Evolutionary conservation across 2,797 vertebrate species (phyloP), one percentile per base, ranked within the genome.

Genomic region (Smutsia temminckii): DNA sequence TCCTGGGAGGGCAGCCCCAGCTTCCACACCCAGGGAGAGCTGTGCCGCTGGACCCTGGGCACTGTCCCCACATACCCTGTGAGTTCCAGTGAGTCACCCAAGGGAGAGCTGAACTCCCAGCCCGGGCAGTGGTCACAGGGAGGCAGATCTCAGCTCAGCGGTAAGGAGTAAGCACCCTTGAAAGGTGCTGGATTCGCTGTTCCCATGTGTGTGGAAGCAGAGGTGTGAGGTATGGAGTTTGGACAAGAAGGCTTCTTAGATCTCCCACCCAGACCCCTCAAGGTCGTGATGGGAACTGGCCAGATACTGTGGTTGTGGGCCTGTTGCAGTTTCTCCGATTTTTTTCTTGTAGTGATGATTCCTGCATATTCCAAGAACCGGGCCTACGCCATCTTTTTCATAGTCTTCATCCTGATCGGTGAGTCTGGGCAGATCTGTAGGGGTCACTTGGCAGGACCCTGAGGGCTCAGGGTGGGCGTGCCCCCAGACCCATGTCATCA

Each of bases 331-430:
- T 1, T 25, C 61, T 21, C 27, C 6, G 0, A 0, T 18, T 7
- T n/a, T 42, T 40, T 37, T 29, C 46, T 13, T 11, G 13, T 98
- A 99, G 99, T 99, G 94, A 99, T 99, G 99, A 98, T 99, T 37
- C 99, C 99, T 3, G 99, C 99, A 0, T 99, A 99, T 97, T 99
- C 99, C 18, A 98, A 98, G 66, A 99, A 99, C 97, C 98, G 99
- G 97, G 98, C 93, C 1, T 99, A 99, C 85, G 98, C 99, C 6
- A 74, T 99, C 79, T 99, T 99, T 98, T 99, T 99, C 95, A 98
- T 99, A 63, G 80, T 98, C 63, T 99, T 99, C 98, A 99, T 99
- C 77, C 98, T 99, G 2, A 99, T 99, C 3, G 99, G 99, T 99
- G 94, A 99, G 99, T 97, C 27, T 2, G 1, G 27, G 16, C 0